Base-by-base conservation (phyloP, 1,140 invertebrate genomes). In the Pseudomyrmex sp. region DNA sequence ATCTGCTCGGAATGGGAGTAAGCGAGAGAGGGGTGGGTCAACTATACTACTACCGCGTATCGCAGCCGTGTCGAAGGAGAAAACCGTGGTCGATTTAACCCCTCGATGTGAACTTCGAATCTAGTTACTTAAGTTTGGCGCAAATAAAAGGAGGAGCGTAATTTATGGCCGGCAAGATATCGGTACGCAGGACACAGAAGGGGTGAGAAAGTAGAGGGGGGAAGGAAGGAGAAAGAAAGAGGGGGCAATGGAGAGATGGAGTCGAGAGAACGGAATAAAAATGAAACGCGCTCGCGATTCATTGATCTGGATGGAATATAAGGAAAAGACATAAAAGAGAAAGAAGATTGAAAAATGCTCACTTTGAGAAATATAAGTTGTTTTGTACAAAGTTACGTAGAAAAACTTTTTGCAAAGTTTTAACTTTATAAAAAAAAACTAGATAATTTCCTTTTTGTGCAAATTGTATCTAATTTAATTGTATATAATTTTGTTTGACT, bases 91-190 rank as follows among this genome's bases (percentile, higher is more conserved):
- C 82, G 84, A 35, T 88, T 88, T 89, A 89, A 88, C 87, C 87
- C 87, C 87, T 88, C 83, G 84, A 76, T 82, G 63, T 76, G 74
- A 68, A 75, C 73, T 79, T 79, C 63, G 80, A 80, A 89, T 90
- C 88, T 89, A 89, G 88, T 90, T 90, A 90, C 86, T 89, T 88
- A 89, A 90, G 88, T 90, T 87, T 61, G 85, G 84, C 73, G 79
- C 84, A 87, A 90, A 88, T 89, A 90, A 88, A 89, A 82, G 82
- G 86, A 68, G 68, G 65, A 13, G 65, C 62, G 86, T 89, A 90
- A 90, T 90, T 90, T 90, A 90, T 90, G 84, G 73, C 82, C 69
- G 70, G 20, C 83, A 59, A 83, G 84, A 88, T 88, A 88, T 79
- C 73, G 75, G 48, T 59, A 69, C 23, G 35, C 46, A 74, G 35